Base-by-base conservation (phyloP, 2,113 vertebrate species). In the Sigmodon hispidus region DNA sequence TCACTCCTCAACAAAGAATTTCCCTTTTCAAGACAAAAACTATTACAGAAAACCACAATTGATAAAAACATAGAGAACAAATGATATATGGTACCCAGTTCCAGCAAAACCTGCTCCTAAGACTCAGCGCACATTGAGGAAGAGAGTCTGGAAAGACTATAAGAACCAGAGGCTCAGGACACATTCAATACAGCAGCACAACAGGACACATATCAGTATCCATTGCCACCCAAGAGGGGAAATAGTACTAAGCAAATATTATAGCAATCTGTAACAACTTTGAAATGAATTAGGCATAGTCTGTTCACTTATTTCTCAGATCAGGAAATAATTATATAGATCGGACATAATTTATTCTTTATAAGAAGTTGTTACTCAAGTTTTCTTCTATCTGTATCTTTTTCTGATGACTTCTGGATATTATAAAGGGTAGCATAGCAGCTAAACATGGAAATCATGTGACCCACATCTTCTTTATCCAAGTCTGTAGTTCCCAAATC, bases 401-500 rank as follows among this genome's bases (percentile, higher is more conserved):
- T 55, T 31, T 61, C 45, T 73, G 7, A 15, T 72, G 55, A 87
- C 17, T 63, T 85, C 31, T 43, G 24, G 48, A 55, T 15, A 16
- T 57, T 61, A 73, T 7, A 43, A n/a, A 57, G 57, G 29, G 45
- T 43, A 11, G 45, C 40, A 10, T 0, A 17, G 80, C 57, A 6
- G 11, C 0, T 3, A 43, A 9, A 11, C 19, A 0, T 8, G 26
- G 40, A 89, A 81, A 52, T 34, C 34, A 52, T 0, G 12, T 6
- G n/a, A 63, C 22, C 7, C 45, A 31, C 11, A 55, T 16, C 5
- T 12, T 36, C 24, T 22, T 45, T 26, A 1, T 4, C 22, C 11
- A 36, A 69, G 24, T 29, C 26, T 57, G 21, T 11, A 45, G 34
- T 61, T 11, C n/a, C 45, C 43, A 2, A 2, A 65, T 3, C 43